A percentile compares a stretch with the other conserved stretches of the same genome.
These are phyloP conservation scores for Adelognathus sp. DNA, from an alignment of 2,888 invertebrate species.

Conservation along the genomic window DNA sequence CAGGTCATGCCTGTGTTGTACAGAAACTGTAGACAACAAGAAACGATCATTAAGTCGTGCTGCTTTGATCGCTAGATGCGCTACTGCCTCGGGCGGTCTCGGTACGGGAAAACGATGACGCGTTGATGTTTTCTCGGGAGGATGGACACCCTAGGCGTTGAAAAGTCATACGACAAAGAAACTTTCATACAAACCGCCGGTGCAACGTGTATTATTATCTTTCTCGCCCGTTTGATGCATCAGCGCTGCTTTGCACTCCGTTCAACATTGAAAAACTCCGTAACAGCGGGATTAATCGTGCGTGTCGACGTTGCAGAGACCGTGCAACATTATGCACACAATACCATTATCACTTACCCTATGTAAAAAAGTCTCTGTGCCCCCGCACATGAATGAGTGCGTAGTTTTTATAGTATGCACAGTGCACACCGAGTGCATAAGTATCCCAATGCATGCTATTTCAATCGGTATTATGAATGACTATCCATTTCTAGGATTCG, in stretches of 20 bases:
- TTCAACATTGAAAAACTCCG: constrained; percentile 1
- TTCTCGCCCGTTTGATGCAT: constrained; percentile 46
- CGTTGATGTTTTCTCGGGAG: background rate
- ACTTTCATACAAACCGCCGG: constrained; percentile 12
- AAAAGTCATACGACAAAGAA: constrained; percentile 46
- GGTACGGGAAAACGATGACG: background rate
- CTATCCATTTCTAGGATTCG: too few relatives aligned
- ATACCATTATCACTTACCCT: background rate
- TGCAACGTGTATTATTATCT: constrained; percentile 37
- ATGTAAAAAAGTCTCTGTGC: background rate
- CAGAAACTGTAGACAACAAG: background rate
- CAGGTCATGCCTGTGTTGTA: constrained; percentile 10
- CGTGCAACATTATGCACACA: background rate
- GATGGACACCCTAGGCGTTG: background rate
- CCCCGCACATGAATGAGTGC: background rate
- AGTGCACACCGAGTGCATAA: background rate
- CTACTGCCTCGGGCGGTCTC: background rate
- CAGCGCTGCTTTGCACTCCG: constrained; percentile 36
- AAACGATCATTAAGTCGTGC: background rate
- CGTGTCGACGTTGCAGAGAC: background rate
- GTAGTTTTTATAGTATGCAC: background rate
- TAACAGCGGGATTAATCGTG: constrained; percentile 17
- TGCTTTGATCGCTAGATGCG: constrained; percentile 49
- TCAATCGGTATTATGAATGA: background rate
- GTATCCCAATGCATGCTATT: background rate